Evolutionary conservation across 2,888 invertebrate species (phyloP), one percentile per base, ranked within the genome.

Genomic region (Brachylomia viminalis): DNA sequence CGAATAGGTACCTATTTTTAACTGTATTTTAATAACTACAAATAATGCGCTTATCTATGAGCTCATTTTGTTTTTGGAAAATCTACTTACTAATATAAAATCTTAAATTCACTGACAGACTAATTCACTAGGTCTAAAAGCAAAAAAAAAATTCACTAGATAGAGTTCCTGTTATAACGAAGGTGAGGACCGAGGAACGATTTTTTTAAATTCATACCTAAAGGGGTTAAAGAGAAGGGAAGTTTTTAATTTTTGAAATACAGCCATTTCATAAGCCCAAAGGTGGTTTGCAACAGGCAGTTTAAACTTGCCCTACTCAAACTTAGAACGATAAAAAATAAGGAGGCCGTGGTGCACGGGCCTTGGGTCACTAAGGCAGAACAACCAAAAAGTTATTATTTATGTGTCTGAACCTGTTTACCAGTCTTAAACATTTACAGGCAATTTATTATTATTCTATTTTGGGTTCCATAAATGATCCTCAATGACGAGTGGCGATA

Each of bases 321-420:
- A 81, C 54, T 65, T 65, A 49, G 20, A 33, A 27, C 49, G 15
- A 82, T 81, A 67, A 82, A 79, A 79, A 75, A 82, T 82, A 67
- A 82, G 61, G 59, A 81, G 23, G 7, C 38, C 47, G 13, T 52
- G 17, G 59, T 27, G 5, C 52, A 33, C 68, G 30, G 2, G 47
- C 33, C 42, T 7, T 33, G 42, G 49, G 38, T 59, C 73, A 65
- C n/a, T 20, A 56, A 81, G 54, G 23, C 30, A 33, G 59, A 67
- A 81, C 33, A 33, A 81, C 27, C 20, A 61, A 81, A 75, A 75
- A 56, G 75, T 67, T 75, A 74, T 49, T 75, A 81, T 54, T 80
- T 47, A 65, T 54, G 23, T 49, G 23, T n/a, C 15, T 62, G 49
- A 79, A 79, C 27, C 38, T 52, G 23, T 69, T 54, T 54, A 45